phyloP scores from a whole-genome alignment of 92 coral and sea anemone species.

The Muricea muricata region DNA sequence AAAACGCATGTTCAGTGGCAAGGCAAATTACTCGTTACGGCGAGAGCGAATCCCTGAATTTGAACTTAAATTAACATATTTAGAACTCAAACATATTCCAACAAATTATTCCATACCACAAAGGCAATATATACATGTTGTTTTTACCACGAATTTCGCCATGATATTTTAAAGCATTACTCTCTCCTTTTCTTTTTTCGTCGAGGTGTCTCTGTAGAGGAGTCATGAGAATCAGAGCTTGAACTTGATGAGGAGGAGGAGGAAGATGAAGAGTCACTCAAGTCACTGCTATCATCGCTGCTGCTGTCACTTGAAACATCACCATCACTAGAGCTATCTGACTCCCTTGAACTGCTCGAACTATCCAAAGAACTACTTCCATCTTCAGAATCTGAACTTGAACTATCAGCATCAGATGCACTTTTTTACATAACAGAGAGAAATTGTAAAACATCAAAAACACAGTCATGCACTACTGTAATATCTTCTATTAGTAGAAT shows the following conservation, averaged over 20 bases:
- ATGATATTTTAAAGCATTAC: neutral
- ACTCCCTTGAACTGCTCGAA: slow-evolving; percentile 7
- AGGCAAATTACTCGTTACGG: too few relatives aligned
- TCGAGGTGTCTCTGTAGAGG: neutral
- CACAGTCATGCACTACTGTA: too few relatives aligned
- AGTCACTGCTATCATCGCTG: slow-evolving; percentile 16
- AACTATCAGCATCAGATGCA: slow-evolving; percentile 1
- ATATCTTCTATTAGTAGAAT: too few relatives aligned
- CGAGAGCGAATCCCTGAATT: too few relatives aligned
- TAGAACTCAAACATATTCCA: too few relatives aligned
- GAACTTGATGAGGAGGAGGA: slow-evolving; percentile 25
- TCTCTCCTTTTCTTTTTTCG: slow-evolving; percentile 5
- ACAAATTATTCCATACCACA: too few relatives aligned
- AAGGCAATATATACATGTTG: too few relatives aligned
- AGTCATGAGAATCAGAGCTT: neutral
- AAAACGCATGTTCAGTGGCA: too few relatives aligned
- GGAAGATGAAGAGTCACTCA: slow-evolving; percentile 4
- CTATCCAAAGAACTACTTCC: slow-evolving; percentile 15
- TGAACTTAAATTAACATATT: too few relatives aligned
- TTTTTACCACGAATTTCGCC: too few relatives aligned
- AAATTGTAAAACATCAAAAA: too few relatives aligned
- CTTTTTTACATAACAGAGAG: too few relatives aligned
- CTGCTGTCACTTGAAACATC: slow-evolving; percentile 1
- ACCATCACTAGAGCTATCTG: slow-evolving; percentile 4
- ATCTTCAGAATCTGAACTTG: slow-evolving; percentile 1